Conservation (phyloP, 1,140 invertebrate species). For the Conus betulinus region DNA sequence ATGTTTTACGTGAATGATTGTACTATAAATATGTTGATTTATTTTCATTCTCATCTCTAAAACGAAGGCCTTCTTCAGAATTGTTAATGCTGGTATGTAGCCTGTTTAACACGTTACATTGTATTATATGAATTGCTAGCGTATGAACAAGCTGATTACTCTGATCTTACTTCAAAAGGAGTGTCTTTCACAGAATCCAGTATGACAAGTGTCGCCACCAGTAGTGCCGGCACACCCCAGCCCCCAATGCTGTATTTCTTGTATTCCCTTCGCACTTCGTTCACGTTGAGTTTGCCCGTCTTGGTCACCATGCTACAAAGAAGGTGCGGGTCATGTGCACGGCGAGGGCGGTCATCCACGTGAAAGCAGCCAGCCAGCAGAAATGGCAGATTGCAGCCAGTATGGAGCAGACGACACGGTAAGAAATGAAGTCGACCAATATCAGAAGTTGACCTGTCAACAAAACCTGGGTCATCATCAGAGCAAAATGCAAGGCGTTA, state of each 20-base stretch:
- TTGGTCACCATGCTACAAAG: neutral
- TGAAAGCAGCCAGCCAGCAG: slow-evolving; percentile 92
- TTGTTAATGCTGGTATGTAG: too few species aligned
- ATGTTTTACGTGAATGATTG: too few species aligned
- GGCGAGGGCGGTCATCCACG: slow-evolving; percentile 96
- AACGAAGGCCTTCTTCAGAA: too few species aligned
- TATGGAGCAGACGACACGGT: slow-evolving; percentile 61
- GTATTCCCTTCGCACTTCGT: neutral
- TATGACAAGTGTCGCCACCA: neutral
- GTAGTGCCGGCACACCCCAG: slow-evolving; percentile 16
- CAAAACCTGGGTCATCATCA: too few species aligned
- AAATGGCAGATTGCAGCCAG: slow-evolving; percentile 90
- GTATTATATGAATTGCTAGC: too few species aligned
- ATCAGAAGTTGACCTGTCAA: slow-evolving; percentile 8
- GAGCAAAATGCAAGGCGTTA: too few species aligned
- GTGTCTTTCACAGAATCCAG: neutral
- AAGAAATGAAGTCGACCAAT: slow-evolving; percentile 6
- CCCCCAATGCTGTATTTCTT: slow-evolving; percentile 5
- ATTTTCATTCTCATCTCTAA: too few species aligned
- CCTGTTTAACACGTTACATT: too few species aligned
- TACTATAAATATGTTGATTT: too few species aligned
- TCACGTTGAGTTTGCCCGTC: neutral
- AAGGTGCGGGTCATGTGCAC: slow-evolving; percentile 58
- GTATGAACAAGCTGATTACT: too few species aligned
- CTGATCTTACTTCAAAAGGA: neutral